A percentile compares a stretch with the other conserved stretches of the same genome.
Conservation (phyloP, 2,113 vertebrate genomes). For the Scomber scombrus region DNA sequence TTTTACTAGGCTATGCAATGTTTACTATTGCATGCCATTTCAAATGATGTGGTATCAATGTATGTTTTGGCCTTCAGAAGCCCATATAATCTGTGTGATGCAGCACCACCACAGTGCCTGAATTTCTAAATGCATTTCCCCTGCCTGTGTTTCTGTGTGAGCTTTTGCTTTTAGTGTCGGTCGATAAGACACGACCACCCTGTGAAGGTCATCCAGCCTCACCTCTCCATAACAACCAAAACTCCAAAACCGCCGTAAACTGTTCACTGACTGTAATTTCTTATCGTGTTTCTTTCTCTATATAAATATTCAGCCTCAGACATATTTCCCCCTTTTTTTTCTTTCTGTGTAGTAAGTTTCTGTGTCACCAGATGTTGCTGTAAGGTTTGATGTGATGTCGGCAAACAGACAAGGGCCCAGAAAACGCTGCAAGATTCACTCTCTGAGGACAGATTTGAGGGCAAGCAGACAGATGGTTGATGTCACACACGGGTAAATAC, state of each 20-base stretch:
- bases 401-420: slow-evolving; percentile 17
- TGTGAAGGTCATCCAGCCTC: slow-evolving; percentile 61
- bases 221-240: slow-evolving; percentile 31
- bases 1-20: no score
- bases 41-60: slow-evolving; percentile 1
- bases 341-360: slow-evolving; percentile 3
- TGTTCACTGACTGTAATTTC: neutral
- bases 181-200: slow-evolving; percentile 65
- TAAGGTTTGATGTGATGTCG: slow-evolving; percentile 4
- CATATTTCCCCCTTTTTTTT: neutral
- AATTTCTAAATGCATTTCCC: slow-evolving; percentile 41
- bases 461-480: slow-evolving; percentile 61
- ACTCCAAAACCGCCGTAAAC: slow-evolving; percentile 39
- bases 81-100: neutral
- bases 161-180: slow-evolving; percentile 62
- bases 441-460: slow-evolving; percentile 47
- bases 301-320: slow-evolving; percentile 13
- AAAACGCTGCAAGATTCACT: slow-evolving; percentile 10
- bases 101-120: slow-evolving; percentile 30
- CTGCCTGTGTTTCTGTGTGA: slow-evolving; percentile 44
- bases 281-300: neutral
- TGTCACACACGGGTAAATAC: slow-evolving; percentile 37
- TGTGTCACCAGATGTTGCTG: slow-evolving; percentile 56
- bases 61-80: slow-evolving; percentile 1
- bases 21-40: no score